These are phyloP conservation scores for Phaethornis superciliosus DNA, from an alignment of 2,113 vertebrate genomes.

Conservation along the genomic window DNA sequence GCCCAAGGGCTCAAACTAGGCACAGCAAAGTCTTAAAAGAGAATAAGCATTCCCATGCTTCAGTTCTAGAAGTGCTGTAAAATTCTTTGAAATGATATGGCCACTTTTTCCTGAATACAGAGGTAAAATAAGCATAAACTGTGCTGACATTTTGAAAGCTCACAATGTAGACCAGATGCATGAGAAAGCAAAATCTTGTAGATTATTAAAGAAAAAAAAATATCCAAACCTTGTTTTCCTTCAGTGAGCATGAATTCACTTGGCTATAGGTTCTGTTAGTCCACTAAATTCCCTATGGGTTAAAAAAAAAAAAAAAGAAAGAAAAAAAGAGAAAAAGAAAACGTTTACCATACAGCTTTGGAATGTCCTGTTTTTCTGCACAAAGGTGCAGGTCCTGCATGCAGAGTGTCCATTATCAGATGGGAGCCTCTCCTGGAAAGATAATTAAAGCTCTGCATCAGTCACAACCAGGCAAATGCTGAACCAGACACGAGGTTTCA, in stretches of 20 bases:
- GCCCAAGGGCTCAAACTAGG: background rate
- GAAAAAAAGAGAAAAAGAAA: background rate
- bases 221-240: too few species aligned
- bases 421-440: constrained; percentile 53
- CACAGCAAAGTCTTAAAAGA: background rate
- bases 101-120: background rate
- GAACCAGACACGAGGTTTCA: background rate
- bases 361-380: constrained; percentile 50
- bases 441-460: background rate
- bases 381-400: constrained; percentile 35
- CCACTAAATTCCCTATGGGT: background rate
- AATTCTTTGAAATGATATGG: background rate
- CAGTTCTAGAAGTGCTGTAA: background rate
- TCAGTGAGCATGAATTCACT: background rate
- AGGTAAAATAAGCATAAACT: background rate
- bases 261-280: background rate
- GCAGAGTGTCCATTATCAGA: constrained; percentile 25
- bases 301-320: background rate
- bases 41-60: background rate
- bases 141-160: background rate
- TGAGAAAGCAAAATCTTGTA: background rate
- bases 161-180: background rate
- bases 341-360: background rate
- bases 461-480: background rate
- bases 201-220: too few species aligned